phyloP scores from a whole-genome alignment of 2,113 vertebrate species.

The Haliaeetus leucogaster region DNA sequence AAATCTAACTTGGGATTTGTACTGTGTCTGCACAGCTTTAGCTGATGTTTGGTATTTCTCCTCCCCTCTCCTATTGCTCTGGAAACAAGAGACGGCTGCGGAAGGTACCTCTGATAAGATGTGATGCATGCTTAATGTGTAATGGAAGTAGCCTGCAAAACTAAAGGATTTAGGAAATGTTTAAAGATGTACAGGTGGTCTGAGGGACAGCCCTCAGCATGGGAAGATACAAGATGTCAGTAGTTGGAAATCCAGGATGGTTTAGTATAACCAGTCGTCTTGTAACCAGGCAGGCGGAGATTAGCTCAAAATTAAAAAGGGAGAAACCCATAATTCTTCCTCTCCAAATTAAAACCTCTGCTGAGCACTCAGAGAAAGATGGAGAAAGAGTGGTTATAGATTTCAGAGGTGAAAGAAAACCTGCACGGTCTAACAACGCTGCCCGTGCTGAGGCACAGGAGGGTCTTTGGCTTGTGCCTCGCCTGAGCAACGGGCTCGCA shows the following conservation, averaged over 20 bases:
- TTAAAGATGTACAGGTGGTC: neutral
- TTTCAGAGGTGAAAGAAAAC: neutral
- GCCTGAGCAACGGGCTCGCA: rapidly evolving
- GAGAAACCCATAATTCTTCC: neutral
- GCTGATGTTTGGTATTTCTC: neutral
- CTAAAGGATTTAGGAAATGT: neutral
- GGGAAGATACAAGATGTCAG: neutral
- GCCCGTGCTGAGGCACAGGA: neutral
- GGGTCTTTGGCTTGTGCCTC: rapidly evolving
- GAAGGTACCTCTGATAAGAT: neutral
- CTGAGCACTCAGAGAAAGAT: neutral
- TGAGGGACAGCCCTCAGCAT: neutral
- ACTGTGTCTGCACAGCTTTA: neutral
- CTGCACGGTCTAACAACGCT: rapidly evolving
- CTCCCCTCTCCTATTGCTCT: neutral
- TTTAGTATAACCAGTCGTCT: neutral
- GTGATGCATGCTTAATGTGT: neutral
- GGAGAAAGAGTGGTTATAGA: rapidly evolving
- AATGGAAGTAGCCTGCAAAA: neutral
- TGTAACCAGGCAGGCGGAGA: neutral
- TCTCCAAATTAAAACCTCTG: neutral
- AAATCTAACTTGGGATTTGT: neutral
- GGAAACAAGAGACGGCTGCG: neutral
- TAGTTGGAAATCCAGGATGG: neutral
- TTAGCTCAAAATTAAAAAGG: neutral